Conservation (phyloP, 92 coral and sea anemone species). For the Meandrina meandrites region DNA sequence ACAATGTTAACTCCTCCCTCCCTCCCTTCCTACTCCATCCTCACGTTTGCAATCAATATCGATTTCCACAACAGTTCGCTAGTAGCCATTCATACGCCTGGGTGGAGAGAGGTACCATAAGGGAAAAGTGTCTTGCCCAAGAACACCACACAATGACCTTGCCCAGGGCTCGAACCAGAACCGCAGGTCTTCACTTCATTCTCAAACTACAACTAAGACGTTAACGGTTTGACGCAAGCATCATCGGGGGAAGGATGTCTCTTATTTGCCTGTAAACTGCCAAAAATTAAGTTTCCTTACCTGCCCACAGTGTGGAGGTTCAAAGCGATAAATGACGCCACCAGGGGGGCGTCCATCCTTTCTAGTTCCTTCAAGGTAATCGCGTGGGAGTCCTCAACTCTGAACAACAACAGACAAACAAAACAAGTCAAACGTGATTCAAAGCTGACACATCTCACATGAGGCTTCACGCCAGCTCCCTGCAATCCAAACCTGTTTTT, state of each 20-base stretch:
- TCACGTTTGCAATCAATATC: no score
- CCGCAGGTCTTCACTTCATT: no score
- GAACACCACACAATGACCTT: no score
- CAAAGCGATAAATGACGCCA: conserved; percentile 21
- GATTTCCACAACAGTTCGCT: no score
- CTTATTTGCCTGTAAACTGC: neutral
- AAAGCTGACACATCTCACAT: neutral
- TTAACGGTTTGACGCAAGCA: neutral
- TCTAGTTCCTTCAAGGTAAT: conserved; percentile 31
- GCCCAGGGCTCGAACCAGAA: no score
- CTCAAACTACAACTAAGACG: no score
- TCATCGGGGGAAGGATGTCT: neutral
- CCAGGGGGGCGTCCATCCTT: conserved; percentile 6
- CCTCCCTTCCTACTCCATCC: no score
- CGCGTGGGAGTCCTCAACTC: conserved; percentile 23
- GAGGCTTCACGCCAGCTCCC: neutral
- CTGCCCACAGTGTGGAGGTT: neutral
- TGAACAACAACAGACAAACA: neutral
- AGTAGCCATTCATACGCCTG: no score
- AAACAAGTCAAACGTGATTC: neutral
- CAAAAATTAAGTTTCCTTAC: neutral
- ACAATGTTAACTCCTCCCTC: no score
- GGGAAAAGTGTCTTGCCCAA: no score
- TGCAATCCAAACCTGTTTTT: conserved; percentile 39
- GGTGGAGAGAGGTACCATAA: no score